These are phyloP conservation scores for Hippopotamus amphibius DNA, from an alignment of 2,113 vertebrate species.

Conservation along the genomic window DNA sequence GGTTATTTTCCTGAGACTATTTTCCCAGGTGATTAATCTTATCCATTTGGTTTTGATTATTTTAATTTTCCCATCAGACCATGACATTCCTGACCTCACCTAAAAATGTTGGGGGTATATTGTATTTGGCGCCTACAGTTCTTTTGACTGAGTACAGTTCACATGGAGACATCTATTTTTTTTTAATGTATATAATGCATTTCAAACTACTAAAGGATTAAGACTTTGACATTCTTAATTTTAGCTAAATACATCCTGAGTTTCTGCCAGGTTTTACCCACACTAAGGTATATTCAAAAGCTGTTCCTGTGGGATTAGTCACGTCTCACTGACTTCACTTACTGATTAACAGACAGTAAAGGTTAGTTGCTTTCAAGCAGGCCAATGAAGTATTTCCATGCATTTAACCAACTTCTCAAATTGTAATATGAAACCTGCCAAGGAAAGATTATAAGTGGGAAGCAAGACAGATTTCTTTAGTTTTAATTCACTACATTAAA, in stretches of 20 bases:
- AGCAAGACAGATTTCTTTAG: conserved; percentile 44
- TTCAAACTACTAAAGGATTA: conserved; percentile 43
- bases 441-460: conserved; percentile 2
- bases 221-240: conserved; percentile 49
- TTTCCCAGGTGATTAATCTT: background rate
- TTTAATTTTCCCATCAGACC: conserved; percentile 53
- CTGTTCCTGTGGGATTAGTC: conserved; percentile 62
- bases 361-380: conserved; percentile 43
- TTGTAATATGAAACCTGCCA: conserved; percentile 47
- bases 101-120: background rate
- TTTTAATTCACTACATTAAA: conserved; percentile 50
- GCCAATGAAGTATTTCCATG: conserved; percentile 63
- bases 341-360: conserved; percentile 64
- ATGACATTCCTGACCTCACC: conserved; percentile 16
- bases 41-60: conserved; percentile 25
- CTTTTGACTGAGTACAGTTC: conserved; percentile 12
- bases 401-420: conserved; percentile 59
- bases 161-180: conserved; percentile 10
- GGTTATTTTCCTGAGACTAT: background rate
- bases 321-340: conserved; percentile 63
- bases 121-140: conserved; percentile 25
- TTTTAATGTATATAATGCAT: background rate
- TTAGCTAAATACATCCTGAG: conserved; percentile 52
- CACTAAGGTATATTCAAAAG: background rate
- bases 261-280: conserved; percentile 42